Evolutionary conservation across 30 jellyfish, hydroid and myxozoan species (phyloP), one percentile per base, ranked within the genome.

Genomic region (Sanderia malayensis): DNA sequence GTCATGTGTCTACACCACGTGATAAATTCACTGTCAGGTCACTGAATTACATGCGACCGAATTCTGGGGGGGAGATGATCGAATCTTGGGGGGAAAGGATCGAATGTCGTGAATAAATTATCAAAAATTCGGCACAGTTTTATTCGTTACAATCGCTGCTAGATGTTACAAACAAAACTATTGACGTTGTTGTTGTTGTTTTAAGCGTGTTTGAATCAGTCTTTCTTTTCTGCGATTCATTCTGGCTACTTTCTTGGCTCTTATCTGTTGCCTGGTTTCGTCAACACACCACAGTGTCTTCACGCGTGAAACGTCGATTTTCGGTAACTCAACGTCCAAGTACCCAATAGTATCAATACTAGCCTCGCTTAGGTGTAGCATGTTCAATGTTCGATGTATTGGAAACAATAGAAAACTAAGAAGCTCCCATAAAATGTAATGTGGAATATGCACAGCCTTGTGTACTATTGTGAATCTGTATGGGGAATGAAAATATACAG

Each of bases 381-480:
- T 61, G 24, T 78, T 86, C 82, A 86, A 61, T 32, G 45, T 22
- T 47, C 93, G 74, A 32, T 74, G 92, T 10, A 86, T 53, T 20
- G 96, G 96, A 46, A 52, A 58, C 71, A 86, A 63, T 26, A 86
- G 81, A 76, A 86, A 86, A 71, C 68, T 44, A 17, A 86, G 93
- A 63, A 86, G 79, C 37, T 86, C 93, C 96, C 89, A 74, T 31
- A 86, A 70, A 25, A 79, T 80, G 62, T 73, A 78, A 74, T 88
- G 63, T 73, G 96, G 96, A n/a, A 86, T 44, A 45, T 86, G 96
- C 34, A 77, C 80, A 26, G 92, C 61, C 63, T 72, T 76, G 79
- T 79, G 96, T 21, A 86, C 96, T 32, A 86, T 86, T 23, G 87
- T 31, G 81, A 86, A 86, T 86, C 96, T 86, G n/a, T n/a, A 37